A percentile compares a stretch with the other conserved stretches of the same genome.
Conservation (phyloP, 2,797 vertebrate genomes). For the Somateria mollissima region DNA sequence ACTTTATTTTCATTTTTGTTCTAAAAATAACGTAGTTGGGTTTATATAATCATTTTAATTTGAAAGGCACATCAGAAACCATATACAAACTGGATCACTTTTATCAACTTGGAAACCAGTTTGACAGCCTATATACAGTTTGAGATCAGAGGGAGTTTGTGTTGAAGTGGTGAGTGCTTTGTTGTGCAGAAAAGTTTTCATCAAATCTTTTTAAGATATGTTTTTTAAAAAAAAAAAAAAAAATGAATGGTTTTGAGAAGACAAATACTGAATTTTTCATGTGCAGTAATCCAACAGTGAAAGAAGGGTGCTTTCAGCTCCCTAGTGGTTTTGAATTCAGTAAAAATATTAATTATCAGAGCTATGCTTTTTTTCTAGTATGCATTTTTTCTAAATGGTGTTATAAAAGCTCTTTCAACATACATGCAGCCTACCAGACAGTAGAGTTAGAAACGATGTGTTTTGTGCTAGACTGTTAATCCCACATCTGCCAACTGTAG, state of each 20-base stretch:
- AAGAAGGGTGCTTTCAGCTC: neutral
- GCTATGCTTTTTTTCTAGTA: neutral
- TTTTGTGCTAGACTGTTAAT: neutral
- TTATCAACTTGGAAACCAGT: neutral
- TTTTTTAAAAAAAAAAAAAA: too few species aligned
- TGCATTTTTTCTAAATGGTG: neutral
- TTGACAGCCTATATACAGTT: neutral
- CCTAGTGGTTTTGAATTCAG: neutral
- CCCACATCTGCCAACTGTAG: neutral
- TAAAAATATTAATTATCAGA: neutral
- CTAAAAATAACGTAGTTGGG: conserved; percentile 9
- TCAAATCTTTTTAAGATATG: neutral
- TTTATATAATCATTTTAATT: conserved; percentile 37
- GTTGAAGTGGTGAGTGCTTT: neutral
- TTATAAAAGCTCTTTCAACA: neutral
- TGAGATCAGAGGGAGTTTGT: neutral
- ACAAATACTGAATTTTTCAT: neutral
- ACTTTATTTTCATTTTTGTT: neutral
- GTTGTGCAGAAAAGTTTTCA: neutral
- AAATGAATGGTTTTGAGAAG: neutral
- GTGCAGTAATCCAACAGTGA: neutral
- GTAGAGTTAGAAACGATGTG: neutral
- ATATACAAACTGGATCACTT: neutral
- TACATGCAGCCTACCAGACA: neutral
- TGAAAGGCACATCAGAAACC: neutral